Percentiles rank a stretch among this genome's conserved stretches.
phyloP scores from a whole-genome alignment of 2,888 invertebrate genomes.

The Trachelus troglodyta region DNA sequence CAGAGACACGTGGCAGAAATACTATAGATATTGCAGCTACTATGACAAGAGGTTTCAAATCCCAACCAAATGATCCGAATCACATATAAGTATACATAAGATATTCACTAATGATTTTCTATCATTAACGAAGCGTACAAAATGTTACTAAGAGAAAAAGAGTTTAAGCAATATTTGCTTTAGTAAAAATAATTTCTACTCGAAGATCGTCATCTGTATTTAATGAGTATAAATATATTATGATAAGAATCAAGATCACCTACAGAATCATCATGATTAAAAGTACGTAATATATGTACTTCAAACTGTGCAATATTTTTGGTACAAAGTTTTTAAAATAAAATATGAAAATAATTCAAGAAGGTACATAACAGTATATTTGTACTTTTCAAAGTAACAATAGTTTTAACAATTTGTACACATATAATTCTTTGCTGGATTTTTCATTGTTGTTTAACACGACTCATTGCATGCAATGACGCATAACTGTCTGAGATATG shows the following conservation, averaged over 20 bases:
- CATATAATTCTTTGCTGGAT: neutral
- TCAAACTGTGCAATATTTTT: neutral
- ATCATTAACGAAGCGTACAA: neutral
- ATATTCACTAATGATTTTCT: neutral
- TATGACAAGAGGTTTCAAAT: slow-evolving; percentile 74
- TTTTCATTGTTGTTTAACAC: neutral
- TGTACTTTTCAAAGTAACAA: neutral
- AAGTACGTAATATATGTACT: neutral
- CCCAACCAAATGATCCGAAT: slow-evolving; percentile 59
- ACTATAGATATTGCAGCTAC: slow-evolving; percentile 74
- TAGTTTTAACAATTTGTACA: neutral
- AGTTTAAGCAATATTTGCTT: neutral
- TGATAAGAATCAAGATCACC: neutral
- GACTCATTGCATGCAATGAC: neutral
- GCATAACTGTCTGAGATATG: neutral
- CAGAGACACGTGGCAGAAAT: slow-evolving; percentile 80
- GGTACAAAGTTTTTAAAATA: neutral
- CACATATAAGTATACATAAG: neutral
- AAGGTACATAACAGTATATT: neutral
- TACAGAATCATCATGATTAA: neutral
- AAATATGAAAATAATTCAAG: neutral
- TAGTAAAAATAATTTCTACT: neutral
- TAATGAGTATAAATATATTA: neutral
- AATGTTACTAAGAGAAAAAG: neutral
- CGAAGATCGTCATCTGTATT: neutral